Percentiles rank a stretch among this genome's conserved stretches.
Conservation (phyloP, 2,113 vertebrate species). For the Toxostoma redivivum region DNA sequence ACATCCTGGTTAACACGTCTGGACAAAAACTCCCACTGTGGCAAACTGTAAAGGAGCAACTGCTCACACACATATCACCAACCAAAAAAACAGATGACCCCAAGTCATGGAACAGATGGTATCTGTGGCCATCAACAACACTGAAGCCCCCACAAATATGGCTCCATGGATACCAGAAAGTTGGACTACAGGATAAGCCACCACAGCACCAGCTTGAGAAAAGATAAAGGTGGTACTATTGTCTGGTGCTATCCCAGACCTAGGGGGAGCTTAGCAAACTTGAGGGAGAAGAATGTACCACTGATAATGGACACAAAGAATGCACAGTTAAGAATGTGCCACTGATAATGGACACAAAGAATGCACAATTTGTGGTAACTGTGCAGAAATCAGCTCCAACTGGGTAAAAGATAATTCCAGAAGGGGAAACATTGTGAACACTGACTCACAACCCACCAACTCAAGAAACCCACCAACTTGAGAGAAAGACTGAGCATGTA, state of each 20-base stretch:
- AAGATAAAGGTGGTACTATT: background rate
- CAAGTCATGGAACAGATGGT: background rate
- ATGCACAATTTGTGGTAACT: background rate
- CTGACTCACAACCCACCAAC: background rate
- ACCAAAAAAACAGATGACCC: background rate
- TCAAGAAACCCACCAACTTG: background rate
- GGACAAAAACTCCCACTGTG: background rate
- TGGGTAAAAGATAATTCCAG: background rate
- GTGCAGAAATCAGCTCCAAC: background rate
- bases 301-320: background rate
- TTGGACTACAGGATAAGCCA: background rate
- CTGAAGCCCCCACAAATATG: background rate
- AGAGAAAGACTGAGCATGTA: background rate
- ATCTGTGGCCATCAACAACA: background rate
- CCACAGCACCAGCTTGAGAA: background rate
- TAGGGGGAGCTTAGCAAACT: background rate
- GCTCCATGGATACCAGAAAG: background rate
- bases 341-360: background rate
- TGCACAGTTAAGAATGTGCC: background rate
- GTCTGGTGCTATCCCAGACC: background rate
- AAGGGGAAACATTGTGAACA: background rate
- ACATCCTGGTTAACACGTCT: background rate
- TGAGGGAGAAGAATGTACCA: background rate
- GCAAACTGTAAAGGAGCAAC: background rate
- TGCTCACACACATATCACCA: background rate